phyloP scores from a whole-genome alignment of 1,140 invertebrate species.

The Drosophila melanica region DNA sequence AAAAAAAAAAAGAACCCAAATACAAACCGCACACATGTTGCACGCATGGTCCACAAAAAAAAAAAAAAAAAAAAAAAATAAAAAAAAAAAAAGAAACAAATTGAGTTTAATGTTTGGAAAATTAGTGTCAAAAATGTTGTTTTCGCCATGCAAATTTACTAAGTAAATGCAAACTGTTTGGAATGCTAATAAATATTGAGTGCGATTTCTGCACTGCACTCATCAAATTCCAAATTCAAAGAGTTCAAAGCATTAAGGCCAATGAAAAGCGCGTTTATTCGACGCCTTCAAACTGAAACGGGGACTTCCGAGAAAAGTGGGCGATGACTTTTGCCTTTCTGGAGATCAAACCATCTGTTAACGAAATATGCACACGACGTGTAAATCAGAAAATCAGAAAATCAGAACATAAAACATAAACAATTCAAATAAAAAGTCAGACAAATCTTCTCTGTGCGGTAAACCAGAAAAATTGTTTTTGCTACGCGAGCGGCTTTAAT shows the following conservation, averaged over 20 bases:
- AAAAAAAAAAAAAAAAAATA: slow-evolving; percentile 23
- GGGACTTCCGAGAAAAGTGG: slow-evolving; percentile 57
- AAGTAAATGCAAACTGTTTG: slow-evolving; percentile 22
- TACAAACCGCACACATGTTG: slow-evolving; percentile 66
- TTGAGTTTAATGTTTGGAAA: slow-evolving; percentile 43
- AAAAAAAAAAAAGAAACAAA: slow-evolving; percentile 14
- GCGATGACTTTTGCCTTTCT: slow-evolving; percentile 11
- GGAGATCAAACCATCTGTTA: slow-evolving; percentile 79
- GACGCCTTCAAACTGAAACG: background rate
- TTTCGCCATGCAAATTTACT: slow-evolving; percentile 52
- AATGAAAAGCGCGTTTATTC: background rate
- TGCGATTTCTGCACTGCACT: slow-evolving; percentile 6
- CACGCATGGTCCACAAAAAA: slow-evolving; percentile 57
- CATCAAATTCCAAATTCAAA: slow-evolving; percentile 3
- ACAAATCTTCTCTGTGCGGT: slow-evolving; percentile 47
- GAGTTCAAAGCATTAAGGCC: slow-evolving; percentile 60
- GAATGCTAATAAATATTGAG: slow-evolving; percentile 27
- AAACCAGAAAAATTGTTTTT: slow-evolving; percentile 54
- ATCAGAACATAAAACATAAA: slow-evolving; percentile 70
- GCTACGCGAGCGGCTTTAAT: slow-evolving; percentile 13
- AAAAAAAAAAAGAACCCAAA: slow-evolving; percentile 32
- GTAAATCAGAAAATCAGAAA: slow-evolving; percentile 50
- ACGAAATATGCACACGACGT: slow-evolving; percentile 68
- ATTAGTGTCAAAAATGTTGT: slow-evolving; percentile 69
- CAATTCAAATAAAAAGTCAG: slow-evolving; percentile 32